Percentiles rank a stretch among this genome's conserved stretches.
Evolutionary conservation across 2,797 vertebrate species (phyloP).

Genomic region (Enteromius thamalakanensis): DNA sequence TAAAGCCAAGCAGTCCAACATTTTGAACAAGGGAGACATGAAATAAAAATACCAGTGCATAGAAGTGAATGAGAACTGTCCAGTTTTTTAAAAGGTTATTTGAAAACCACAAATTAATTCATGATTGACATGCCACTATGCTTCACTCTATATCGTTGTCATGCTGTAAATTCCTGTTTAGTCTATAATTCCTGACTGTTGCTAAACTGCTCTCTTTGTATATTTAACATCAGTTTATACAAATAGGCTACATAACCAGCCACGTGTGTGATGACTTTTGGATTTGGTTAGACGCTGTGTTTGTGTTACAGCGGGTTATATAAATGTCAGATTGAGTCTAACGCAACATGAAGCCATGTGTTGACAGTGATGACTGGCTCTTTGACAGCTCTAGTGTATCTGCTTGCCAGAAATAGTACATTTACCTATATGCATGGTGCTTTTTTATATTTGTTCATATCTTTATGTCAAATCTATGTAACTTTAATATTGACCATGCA

Average conservation of each 20-base stretch:
- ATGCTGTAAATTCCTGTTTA: conserved; percentile 54
- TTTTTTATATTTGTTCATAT: conserved; percentile 12
- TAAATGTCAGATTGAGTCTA: conserved; percentile 46
- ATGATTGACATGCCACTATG: background rate
- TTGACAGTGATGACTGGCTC: conserved; percentile 35
- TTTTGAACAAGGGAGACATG: background rate
- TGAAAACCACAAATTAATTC: background rate
- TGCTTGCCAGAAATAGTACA: conserved; percentile 20
- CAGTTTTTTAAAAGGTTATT: conserved; percentile 1
- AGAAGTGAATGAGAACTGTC: background rate
- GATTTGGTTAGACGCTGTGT: conserved; percentile 19
- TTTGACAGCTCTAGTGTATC: conserved; percentile 31
- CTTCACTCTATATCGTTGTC: conserved; percentile 25
- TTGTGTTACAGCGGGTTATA: conserved; percentile 42
- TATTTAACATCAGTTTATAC: conserved; percentile 47
- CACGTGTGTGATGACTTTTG: conserved; percentile 18
- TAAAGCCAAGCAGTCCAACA: background rate
- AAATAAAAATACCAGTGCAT: background rate
- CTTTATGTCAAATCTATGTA: background rate
- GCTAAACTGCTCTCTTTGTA: conserved; percentile 40
- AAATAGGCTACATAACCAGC: conserved; percentile 7
- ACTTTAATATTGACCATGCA: background rate
- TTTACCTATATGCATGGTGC: background rate
- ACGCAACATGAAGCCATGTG: conserved; percentile 18
- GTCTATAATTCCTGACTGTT: conserved; percentile 39